Evolutionary conservation across 1,140 invertebrate species (phyloP), one percentile per base, ranked within the genome.

Genomic region (Ips typographus): DNA sequence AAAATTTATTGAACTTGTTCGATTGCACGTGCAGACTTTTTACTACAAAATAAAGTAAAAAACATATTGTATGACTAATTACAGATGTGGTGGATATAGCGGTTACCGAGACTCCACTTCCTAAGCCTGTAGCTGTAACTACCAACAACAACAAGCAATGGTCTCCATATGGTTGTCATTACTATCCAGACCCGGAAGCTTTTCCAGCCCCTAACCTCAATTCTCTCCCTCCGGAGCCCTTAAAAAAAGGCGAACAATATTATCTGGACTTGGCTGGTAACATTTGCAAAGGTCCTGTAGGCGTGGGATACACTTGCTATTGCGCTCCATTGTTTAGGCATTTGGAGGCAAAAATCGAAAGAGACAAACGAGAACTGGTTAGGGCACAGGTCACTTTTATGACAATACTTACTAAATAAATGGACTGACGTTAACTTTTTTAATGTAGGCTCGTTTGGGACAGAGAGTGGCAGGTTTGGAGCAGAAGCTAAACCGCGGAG

Each of bases 181-280:
- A 93, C 74, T 93, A 91, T 77, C 92, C 92, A 0, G 90, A 93
- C 79, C 86, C 89, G 1, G 88, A 88, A 79, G 89, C 91, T 65
- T 90, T 96, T 82, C 91, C 94, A 53, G 87, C 91, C 72, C 91
- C 94, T 53, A 90, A 91, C 73, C 79, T 95, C 64, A 91, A 94
- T 79, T 91, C 92, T 5, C 80, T 96, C 66, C 94, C 94, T 47
- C 85, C 90, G 74, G 93, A 95, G 79, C 93, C 94, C 0, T 82
- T 97, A 1, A 88, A 88, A 72, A 89, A 90, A 72, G 95, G 95
- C 22, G 94, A 96, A 79, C 94, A 98, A 77, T 98, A 98, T 80
- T 98, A 92, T 80, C 84, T 96, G 61, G 95, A 98, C 80, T 83
- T 98, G 62, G 94, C 94, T n/a, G 95, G 96, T 2, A 96, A 98